These are phyloP conservation scores for Acrobasis repandana DNA, from an alignment of 2,888 invertebrate genomes.

Conservation along the genomic window DNA sequence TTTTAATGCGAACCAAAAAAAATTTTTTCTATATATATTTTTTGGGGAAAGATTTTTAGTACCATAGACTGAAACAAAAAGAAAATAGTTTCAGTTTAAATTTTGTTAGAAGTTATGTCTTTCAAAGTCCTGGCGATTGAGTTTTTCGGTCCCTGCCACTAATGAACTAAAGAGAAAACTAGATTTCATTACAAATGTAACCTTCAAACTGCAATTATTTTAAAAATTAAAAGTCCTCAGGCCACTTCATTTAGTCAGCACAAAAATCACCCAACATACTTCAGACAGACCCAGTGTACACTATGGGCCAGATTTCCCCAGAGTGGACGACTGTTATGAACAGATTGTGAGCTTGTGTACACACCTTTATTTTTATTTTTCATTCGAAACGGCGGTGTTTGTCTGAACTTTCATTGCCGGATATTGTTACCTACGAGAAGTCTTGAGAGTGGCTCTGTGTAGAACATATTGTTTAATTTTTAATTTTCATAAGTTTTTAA, in stretches of 20 bases:
- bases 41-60: too few species aligned
- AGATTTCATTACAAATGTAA: too few species aligned
- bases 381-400: neutral
- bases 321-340: constrained; percentile 27
- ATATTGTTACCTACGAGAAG: neutral
- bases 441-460: neutral
- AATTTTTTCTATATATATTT: too few species aligned
- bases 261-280: constrained; percentile 12
- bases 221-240: constrained; percentile 1
- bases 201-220: neutral
- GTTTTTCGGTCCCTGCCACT: too few species aligned
- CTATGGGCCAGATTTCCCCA: constrained; percentile 41
- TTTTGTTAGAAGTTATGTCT: too few species aligned
- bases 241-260: constrained; percentile 8
- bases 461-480: neutral
- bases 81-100: too few species aligned
- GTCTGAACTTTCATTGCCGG: neutral
- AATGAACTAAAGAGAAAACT: too few species aligned
- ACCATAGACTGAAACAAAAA: too few species aligned
- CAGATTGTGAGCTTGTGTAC: constrained; percentile 8
- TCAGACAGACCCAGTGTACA: constrained; percentile 17
- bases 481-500: neutral
- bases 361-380: constrained; percentile 11
- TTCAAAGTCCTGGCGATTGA: too few species aligned
- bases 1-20: too few species aligned